A percentile compares a stretch with the other conserved stretches of the same genome.
Evolutionary conservation across 2,113 vertebrate genomes (phyloP).

Genomic region (Myiozetetes cayanensis): DNA sequence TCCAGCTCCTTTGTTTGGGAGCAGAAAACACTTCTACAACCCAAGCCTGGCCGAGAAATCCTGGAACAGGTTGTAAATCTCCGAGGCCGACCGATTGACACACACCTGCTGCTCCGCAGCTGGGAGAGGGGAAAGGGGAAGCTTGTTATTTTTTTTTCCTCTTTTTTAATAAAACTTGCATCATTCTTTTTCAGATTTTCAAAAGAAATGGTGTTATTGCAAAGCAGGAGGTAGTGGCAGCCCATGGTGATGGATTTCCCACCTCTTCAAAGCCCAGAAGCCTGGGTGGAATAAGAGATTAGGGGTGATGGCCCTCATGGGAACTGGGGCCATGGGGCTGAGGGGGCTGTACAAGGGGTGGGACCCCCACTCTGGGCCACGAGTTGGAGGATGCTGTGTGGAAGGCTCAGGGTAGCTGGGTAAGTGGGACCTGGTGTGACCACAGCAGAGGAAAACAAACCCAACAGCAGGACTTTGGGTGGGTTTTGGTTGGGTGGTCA

Average conservation of each 20-base stretch:
- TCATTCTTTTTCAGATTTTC: slow-evolving; percentile 13
- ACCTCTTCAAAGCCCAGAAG: neutral
- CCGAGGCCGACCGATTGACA: neutral
- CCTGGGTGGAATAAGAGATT: neutral
- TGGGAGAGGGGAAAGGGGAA: slow-evolving; percentile 16
- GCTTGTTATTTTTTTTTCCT: neutral
- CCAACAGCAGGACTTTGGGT: neutral
- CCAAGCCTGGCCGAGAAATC: neutral
- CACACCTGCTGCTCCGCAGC: slow-evolving; percentile 68
- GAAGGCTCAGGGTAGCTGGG: neutral
- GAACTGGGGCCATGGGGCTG: neutral
- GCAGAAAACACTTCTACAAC: slow-evolving; percentile 51
- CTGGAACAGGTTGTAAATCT: slow-evolving; percentile 70
- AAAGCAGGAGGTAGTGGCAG: neutral
- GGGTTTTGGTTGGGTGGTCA: neutral
- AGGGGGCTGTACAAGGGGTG: no score
- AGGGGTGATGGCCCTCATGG: neutral
- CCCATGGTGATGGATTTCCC: neutral
- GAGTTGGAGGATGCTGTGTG: neutral
- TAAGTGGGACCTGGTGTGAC: neutral
- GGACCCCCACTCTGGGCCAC: neutral
- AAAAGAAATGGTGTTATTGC: neutral
- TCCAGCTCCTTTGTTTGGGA: slow-evolving; percentile 52
- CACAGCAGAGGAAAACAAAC: neutral
- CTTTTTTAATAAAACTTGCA: slow-evolving; percentile 37